Evolutionary conservation across 1,140 invertebrate genomes (phyloP).

Genomic region (Trichoplusia ni): DNA sequence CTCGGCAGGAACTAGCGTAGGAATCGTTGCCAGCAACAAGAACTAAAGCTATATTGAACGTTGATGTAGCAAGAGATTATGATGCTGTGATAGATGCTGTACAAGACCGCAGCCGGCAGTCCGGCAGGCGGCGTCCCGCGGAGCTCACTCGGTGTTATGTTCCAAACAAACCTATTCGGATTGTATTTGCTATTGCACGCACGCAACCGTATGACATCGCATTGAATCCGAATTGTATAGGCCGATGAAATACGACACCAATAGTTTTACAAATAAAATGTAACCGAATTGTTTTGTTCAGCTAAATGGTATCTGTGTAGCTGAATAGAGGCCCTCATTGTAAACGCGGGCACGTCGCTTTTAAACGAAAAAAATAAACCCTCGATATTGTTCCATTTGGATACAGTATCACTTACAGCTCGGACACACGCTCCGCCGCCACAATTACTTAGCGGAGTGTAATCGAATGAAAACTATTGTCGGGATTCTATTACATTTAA

Average conservation of each 20-base stretch:
- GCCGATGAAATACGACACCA: neutral
- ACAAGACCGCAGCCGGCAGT: no score
- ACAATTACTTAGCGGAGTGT: conserved; percentile 23
- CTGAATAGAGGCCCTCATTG: neutral
- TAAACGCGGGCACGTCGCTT: neutral
- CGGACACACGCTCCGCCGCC: neutral
- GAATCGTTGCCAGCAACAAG: no score
- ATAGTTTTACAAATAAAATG: neutral
- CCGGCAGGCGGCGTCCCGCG: no score
- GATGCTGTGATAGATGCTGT: no score
- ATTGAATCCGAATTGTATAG: neutral
- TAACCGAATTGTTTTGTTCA: neutral
- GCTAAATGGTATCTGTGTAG: neutral
- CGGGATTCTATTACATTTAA: conserved; percentile 19
- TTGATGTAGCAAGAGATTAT: no score
- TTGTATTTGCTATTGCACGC: no score
- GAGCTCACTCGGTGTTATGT: no score
- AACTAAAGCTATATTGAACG: no score
- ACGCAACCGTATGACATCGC: neutral
- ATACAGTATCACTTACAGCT: conserved; percentile 1
- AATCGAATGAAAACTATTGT: conserved; percentile 23
- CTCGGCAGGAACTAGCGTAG: no score
- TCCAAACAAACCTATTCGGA: no score
- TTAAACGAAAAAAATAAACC: neutral
- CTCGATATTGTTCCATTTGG: neutral